These are phyloP conservation scores for Drosophila malerkotliana DNA, from an alignment of 1,140 invertebrate genomes.

Conservation along the genomic window DNA sequence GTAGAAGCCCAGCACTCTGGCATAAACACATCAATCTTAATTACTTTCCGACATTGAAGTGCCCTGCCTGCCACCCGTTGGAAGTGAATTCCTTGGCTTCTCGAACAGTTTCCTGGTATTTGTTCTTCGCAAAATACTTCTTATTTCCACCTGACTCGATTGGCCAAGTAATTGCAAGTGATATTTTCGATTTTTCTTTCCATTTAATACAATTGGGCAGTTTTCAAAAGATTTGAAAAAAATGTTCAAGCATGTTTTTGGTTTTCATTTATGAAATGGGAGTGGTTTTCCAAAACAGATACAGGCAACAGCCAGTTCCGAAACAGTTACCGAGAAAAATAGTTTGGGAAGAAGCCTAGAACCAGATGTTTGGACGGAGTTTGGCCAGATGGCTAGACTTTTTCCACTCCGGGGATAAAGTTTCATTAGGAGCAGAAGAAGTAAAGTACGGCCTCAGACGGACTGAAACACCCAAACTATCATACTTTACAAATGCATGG, in stretches of 20 bases:
- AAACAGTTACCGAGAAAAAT: conserved; percentile 11
- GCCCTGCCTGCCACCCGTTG: conserved; percentile 43
- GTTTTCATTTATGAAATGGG: neutral
- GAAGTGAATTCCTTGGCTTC: conserved; percentile 34
- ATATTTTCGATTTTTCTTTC: conserved; percentile 47
- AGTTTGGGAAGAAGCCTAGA: conserved; percentile 6
- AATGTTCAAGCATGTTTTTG: neutral
- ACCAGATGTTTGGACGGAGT: conserved; percentile 29
- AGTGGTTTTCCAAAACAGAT: conserved; percentile 13
- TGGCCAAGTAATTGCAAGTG: conserved; percentile 71
- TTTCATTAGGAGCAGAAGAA: conserved; percentile 73
- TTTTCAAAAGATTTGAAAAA: neutral
- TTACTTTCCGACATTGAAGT: conserved; percentile 65
- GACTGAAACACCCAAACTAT: conserved; percentile 60
- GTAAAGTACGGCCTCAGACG: conserved; percentile 54
- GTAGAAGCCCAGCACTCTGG: conserved; percentile 6
- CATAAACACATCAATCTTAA: conserved; percentile 79
- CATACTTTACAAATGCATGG: conserved; percentile 63
- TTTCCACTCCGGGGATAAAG: conserved; percentile 80
- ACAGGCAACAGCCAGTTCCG: conserved; percentile 14
- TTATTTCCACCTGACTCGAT: conserved; percentile 38
- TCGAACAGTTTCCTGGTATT: conserved; percentile 11
- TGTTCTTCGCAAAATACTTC: conserved; percentile 4
- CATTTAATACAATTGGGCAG: conserved; percentile 2
- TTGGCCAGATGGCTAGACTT: conserved; percentile 69